Conservation (phyloP, 53 echinoderm and acorn worm species). For the Patiria pectinifera region DNA sequence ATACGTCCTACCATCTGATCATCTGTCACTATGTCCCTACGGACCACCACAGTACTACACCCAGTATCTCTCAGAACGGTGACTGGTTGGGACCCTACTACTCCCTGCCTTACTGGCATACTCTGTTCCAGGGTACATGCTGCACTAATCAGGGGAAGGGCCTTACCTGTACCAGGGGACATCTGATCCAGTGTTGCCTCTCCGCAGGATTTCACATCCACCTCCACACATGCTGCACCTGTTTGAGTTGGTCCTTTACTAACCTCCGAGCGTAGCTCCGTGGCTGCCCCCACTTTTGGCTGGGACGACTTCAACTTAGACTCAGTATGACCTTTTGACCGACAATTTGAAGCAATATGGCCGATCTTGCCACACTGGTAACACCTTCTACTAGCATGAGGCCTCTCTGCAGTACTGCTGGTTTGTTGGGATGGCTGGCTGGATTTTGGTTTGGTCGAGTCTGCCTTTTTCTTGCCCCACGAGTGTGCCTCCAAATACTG, state of each 20-base stretch:
- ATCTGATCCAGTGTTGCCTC: neutral
- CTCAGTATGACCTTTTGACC: no score
- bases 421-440: neutral
- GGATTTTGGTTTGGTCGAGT: neutral
- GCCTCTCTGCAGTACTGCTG: neutral
- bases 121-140: neutral
- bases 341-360: no score
- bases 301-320: no score
- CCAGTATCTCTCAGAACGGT: no score
- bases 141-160: slow-evolving; percentile 2
- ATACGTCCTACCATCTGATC: no score
- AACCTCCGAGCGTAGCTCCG: no score
- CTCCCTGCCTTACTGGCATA: slow-evolving; percentile 56
- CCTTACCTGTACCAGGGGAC: neutral
- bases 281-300: no score
- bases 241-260: no score
- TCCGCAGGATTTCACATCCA: neutral
- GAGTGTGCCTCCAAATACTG: slow-evolving; percentile 71
- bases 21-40: no score
- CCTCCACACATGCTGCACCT: slow-evolving; percentile 1
- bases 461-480: neutral
- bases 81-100: slow-evolving; percentile 9
- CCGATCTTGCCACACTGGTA: no score
- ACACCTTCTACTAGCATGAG: no score
- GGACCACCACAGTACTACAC: no score